Evolutionary conservation across 2,113 vertebrate genomes (phyloP).

Genomic region (Indicator maculatus): DNA sequence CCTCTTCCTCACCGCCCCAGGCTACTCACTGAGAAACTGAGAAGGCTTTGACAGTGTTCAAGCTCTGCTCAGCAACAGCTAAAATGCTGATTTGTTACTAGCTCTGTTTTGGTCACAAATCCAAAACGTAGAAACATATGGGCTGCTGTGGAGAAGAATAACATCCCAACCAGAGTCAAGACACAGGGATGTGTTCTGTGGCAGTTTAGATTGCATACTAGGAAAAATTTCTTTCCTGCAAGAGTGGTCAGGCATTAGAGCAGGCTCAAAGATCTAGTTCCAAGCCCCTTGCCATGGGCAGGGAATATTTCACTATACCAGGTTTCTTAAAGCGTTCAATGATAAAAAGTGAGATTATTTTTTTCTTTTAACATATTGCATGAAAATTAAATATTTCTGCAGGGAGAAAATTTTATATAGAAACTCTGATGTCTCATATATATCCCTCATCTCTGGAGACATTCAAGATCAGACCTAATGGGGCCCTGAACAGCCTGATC

Average conservation of each 20-base stretch:
- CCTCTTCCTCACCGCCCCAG: neutral
- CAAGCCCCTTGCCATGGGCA: no score
- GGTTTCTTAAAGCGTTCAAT: no score
- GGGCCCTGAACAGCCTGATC: no score
- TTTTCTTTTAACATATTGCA: neutral
- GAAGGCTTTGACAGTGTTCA: neutral
- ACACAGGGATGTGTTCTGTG: neutral
- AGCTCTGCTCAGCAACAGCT: neutral
- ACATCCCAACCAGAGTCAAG: neutral
- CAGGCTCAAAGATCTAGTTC: no score
- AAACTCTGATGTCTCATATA: neutral
- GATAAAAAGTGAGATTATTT: no score
- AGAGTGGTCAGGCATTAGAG: no score
- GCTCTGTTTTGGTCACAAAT: neutral
- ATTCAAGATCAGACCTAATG: no score
- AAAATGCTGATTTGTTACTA: neutral
- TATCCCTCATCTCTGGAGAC: no score
- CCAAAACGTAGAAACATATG: neutral
- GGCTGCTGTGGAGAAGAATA: neutral
- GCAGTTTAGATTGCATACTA: no score
- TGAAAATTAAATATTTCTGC: neutral
- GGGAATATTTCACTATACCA: no score
- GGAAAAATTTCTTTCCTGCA: no score
- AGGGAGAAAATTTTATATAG: neutral
- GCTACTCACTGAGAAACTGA: accelerated